Evolutionary conservation across 2,797 vertebrate species (phyloP), one percentile per base, ranked within the genome.

Genomic region (Syndactyla subalaris): DNA sequence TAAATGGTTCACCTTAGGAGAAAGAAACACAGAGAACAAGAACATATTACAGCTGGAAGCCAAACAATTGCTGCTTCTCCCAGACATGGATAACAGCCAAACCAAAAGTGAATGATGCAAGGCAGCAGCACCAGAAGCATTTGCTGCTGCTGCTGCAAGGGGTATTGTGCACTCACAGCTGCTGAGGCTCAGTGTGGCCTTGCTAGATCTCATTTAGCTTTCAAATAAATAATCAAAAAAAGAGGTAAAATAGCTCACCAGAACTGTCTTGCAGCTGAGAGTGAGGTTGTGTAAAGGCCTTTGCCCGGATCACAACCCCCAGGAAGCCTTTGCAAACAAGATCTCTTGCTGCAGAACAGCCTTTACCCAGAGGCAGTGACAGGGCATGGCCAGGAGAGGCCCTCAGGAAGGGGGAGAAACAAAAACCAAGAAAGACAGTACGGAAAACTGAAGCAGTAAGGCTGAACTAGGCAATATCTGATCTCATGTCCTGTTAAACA

Each of bases 1-100:
- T 96, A 99, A 97, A 97, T 99, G 99, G 98, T 99, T 99, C n/a
- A 99, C 99, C 99, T 99, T 96, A 71, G 88, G 62, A 75, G 30
- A 82, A 83, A 72, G 80, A 76, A 80, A 73, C 58, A 58, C 59
- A 81, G 59, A 94, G 61, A 89, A 81, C 66, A 86, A 70, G 51
- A 91, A 62, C 29, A 18, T 19, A 32, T 93, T 73, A 91, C 18
- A 61, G 78, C 77, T 65, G 74, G 78, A 95, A 93, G 84, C 26
- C 38, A 88, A 87, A 85, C 6, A 29, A 70, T 17, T 21, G 34
- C 48, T 79, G 32, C 66, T 74, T 59, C 48, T 61, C 62, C 39
- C 23, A 67, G 76, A 23, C 15, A 21, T 8, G 4, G 58, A 14
- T 32, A 86, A 85, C 7, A 32, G 76, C 85, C 74, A 68, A 55